phyloP scores from a whole-genome alignment of 1,140 invertebrate genomes.

The Habropoda laboriosa region DNA sequence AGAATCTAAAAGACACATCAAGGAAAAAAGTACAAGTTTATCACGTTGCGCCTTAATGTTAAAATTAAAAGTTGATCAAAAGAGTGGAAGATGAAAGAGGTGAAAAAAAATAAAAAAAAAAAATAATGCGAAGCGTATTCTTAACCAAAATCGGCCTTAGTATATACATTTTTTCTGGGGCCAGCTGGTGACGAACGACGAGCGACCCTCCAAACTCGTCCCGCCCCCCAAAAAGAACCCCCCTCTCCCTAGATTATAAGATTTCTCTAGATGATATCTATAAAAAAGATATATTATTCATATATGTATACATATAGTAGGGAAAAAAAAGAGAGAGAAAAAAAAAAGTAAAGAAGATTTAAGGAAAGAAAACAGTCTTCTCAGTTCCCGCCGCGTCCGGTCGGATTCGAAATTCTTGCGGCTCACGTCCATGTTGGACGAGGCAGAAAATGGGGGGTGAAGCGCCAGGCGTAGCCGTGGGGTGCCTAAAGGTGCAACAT shows the following conservation, averaged over 20 bases:
- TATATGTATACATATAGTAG: slow-evolving; percentile 64
- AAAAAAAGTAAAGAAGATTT: background rate
- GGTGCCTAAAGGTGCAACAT: slow-evolving; percentile 30
- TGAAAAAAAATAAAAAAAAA: slow-evolving; percentile 6
- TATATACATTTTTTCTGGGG: slow-evolving; percentile 77
- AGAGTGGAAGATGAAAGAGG: slow-evolving; percentile 64
- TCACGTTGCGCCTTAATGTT: slow-evolving; percentile 81
- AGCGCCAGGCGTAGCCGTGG: background rate
- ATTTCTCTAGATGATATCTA: slow-evolving; percentile 64
- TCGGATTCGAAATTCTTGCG: slow-evolving; percentile 64
- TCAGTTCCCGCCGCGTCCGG: slow-evolving; percentile 65
- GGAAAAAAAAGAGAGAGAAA: background rate
- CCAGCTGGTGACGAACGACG: slow-evolving; percentile 43
- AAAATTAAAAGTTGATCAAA: slow-evolving; percentile 80
- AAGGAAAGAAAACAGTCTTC: slow-evolving; percentile 51
- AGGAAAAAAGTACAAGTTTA: slow-evolving; percentile 81
- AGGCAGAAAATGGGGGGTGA: background rate
- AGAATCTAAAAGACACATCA: slow-evolving; percentile 80
- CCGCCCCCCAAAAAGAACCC: background rate
- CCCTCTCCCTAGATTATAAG: slow-evolving; percentile 61
- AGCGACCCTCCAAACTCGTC: slow-evolving; percentile 45
- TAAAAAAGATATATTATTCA: slow-evolving; percentile 67
- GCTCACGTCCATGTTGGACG: slow-evolving; percentile 57
- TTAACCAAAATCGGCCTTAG: slow-evolving; percentile 81
- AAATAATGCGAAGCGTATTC: slow-evolving; percentile 74